Percentiles rank a stretch among this genome's conserved stretches.
Evolutionary conservation across 2,888 invertebrate genomes (phyloP).

Genomic region (Drosophila recens): DNA sequence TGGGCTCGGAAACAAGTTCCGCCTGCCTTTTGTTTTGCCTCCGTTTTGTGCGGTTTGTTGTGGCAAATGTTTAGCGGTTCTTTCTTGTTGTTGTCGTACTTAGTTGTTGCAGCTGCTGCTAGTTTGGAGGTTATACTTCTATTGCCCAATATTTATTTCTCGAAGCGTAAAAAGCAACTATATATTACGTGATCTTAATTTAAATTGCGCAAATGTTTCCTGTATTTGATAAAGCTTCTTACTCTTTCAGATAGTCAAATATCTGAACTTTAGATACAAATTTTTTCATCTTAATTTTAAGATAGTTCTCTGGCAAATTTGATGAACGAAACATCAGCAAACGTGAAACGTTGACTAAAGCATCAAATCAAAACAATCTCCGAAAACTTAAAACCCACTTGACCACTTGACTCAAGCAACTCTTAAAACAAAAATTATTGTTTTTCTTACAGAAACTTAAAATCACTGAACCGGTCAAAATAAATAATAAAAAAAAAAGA

Average conservation of each 20-base stretch:
- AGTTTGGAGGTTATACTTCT: constrained; percentile 55
- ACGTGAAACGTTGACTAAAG: constrained; percentile 4
- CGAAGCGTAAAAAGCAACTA: constrained; percentile 47
- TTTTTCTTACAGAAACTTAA: constrained; percentile 20
- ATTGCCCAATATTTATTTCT: constrained; percentile 56
- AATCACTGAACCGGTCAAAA: constrained; percentile 48
- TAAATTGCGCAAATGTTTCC: constrained; percentile 47
- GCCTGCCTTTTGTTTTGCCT: constrained; percentile 53
- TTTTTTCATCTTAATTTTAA: background rate
- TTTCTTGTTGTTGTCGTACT: constrained; percentile 32
- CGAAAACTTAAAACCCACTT: constrained; percentile 25
- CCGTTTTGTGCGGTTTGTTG: constrained; percentile 39
- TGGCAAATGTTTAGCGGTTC: constrained; percentile 61
- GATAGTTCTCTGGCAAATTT: constrained; percentile 4
- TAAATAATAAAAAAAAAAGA: constrained; percentile 24
- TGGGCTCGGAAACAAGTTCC: constrained; percentile 56
- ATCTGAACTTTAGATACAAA: background rate
- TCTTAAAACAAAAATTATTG: background rate
- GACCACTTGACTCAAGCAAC: constrained; percentile 30
- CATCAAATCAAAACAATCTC: constrained; percentile 19
- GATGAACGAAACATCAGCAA: constrained; percentile 20
- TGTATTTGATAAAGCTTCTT: constrained; percentile 15
- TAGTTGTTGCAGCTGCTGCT: constrained; percentile 30
- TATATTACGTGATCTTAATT: constrained; percentile 33
- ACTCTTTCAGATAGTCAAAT: background rate